Evolutionary conservation across 2,888 invertebrate genomes (phyloP).

Genomic region (Ctena decussata): DNA sequence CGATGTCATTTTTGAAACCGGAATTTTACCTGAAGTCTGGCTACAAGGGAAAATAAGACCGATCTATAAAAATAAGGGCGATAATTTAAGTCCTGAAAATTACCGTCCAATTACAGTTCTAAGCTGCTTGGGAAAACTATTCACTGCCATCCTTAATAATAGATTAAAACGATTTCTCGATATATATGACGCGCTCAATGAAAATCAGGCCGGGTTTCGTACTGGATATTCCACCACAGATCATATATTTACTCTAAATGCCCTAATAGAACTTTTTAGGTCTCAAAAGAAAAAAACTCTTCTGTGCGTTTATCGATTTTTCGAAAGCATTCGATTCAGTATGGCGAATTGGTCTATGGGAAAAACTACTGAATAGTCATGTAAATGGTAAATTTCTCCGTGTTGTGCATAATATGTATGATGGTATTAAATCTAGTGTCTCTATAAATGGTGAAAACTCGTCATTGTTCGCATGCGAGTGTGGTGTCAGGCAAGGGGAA

Average conservation of each 20-base stretch:
- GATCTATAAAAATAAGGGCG: conserved; percentile 1
- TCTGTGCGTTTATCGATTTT: no score
- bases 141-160: neutral
- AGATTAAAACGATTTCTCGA: neutral
- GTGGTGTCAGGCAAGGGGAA: no score
- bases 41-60: neutral
- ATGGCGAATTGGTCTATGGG: neutral
- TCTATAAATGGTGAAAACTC: no score
- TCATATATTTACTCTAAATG: neutral
- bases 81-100: neutral
- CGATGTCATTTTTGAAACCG: no score
- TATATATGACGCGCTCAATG: neutral
- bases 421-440: no score
- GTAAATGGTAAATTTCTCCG: no score
- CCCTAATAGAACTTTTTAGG: neutral
- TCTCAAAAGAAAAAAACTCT: neutral
- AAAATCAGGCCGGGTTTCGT: neutral
- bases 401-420: no score
- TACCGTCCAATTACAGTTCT: neutral
- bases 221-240: neutral
- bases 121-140: neutral
- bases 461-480: no score
- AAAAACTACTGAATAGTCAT: no score
- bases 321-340: neutral
- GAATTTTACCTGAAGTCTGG: neutral